Evolutionary conservation across 2,113 vertebrate species (phyloP), one percentile per base, ranked within the genome.

Genomic region (Xiphophorus couchianus): DNA sequence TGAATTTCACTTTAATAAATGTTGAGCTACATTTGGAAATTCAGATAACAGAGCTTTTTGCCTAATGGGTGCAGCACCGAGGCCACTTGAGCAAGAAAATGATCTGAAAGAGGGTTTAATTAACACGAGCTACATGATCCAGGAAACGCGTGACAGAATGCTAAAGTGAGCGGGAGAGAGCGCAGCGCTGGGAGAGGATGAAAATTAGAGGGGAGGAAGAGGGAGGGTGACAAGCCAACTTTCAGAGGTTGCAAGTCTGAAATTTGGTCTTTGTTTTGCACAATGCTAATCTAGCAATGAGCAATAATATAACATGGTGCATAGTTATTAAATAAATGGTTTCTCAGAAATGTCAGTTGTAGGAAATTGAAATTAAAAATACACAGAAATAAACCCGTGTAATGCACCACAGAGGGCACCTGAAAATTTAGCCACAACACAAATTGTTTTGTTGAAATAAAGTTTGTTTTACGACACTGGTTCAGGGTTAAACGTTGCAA

Each of bases 1-100:
- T 95, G 95, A 96, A 97, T 98, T 96, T 97, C 96, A 96, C 94
- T 97, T 97, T 96, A 96, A 96, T 97, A 97, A 96, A 96, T 95
- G 95, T 96, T 94, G 95, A 95, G 94, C 94, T 95, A 96, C 95
- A 96, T 97, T 97, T 96, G 95, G 96, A 96, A 97, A 97, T 97
- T 96, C 95, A 96, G 96, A 96, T 96, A 95, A 95, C 93, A 84
- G 90, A 86, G 94, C 94, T 95, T 96, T 88, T 92, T 91, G 93
- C 88, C 94, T 95, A 96, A 95, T 93, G 94, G 93, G 90, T 91
- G 91, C 94, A 94, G 93, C 95, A 93, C 95, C 93, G 90, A 93
- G 93, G 95, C 95, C 96, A 96, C 96, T 98, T 96, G 91, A 96
- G 95, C 84, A 84, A 92, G 90, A 93, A 95, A 98, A 96, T 96